Evolutionary conservation across 2,888 invertebrate species (phyloP).

Genomic region (Lycocerus yunnanus): DNA sequence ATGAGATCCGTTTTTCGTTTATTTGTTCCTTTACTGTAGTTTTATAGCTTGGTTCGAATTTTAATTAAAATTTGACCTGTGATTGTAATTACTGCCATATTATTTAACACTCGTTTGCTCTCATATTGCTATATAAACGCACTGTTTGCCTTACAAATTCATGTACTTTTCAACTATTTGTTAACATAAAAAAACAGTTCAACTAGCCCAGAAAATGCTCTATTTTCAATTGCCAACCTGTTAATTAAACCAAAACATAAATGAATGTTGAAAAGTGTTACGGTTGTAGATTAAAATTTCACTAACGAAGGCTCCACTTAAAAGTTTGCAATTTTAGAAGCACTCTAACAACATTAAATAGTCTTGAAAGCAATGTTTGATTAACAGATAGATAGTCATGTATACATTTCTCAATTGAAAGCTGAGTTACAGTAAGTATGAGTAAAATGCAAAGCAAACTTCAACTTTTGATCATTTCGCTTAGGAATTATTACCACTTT

Average conservation of each 20-base stretch:
- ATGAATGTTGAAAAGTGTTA: neutral
- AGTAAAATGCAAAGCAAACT: neutral
- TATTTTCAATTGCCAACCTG: neutral
- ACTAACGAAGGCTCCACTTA: neutral
- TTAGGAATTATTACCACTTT: neutral
- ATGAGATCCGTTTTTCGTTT: constrained; percentile 38
- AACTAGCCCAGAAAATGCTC: neutral
- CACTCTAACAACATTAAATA: neutral
- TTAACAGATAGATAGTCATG: neutral
- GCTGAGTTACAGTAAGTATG: neutral
- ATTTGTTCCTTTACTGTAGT: constrained; percentile 35
- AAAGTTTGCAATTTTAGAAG: neutral
- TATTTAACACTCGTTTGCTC: constrained; percentile 28
- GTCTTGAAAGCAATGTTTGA: neutral
- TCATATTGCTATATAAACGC: constrained; percentile 27
- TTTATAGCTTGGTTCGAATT: constrained; percentile 36
- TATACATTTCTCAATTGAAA: neutral
- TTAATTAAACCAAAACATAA: neutral
- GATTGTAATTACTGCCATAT: constrained; percentile 32
- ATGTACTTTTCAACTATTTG: neutral
- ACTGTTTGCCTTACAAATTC: constrained; percentile 6
- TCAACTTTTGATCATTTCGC: neutral
- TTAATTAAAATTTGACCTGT: constrained; percentile 38
- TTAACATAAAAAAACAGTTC: neutral
- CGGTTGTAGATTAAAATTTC: neutral